Base-by-base conservation (phyloP, 1,140 invertebrate genomes). In the Sipha flava region DNA sequence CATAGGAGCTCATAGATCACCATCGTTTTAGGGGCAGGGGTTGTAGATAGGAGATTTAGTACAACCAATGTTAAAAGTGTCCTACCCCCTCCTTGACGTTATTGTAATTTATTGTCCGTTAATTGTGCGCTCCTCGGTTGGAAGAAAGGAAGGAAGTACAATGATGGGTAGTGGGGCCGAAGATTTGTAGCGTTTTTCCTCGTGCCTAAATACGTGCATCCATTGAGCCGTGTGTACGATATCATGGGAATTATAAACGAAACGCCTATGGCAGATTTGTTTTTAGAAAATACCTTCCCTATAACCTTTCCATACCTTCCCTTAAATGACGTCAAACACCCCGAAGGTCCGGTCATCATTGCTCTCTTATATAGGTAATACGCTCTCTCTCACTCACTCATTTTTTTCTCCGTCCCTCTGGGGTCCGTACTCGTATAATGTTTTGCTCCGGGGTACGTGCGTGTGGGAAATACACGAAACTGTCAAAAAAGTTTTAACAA, bases 91-190 rank as follows among this genome's bases (percentile, higher is more conserved):
- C 59, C 1, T 10, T 21, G 54, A 1, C 21, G 3, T 6, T 3
- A 29, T n/a, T 6, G 45, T 34, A 72, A 72, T 72, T 72, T 72
- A 72, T 72, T 16, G 68, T 31, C 68, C 68, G 68, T 47, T 72
- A 72, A 72, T 72, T 49, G 68, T 49, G 43, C 26, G 26, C 37
- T 29, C n/a, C 23, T 29, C 64, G 59, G 59, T 2, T 34, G 16
- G 7, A 23, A 18, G 3, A 49, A 43, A 29, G 29, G 29, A 47
- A 66, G 4, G 23, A 14, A 3, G 21, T 37, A 16, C 9, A 21
- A 26, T 18, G 29, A 12, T 26, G 26, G 29, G 23, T 1, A 6
- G 23, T 14, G 18, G 47, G 23, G 43, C 43, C 43, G 14, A 18
- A 34, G 57, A 62, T 62, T 62, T 62, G 26, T 62, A 29, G 26